Base-by-base conservation (phyloP, 2,888 invertebrate species). In the Dasypolia templi region DNA sequence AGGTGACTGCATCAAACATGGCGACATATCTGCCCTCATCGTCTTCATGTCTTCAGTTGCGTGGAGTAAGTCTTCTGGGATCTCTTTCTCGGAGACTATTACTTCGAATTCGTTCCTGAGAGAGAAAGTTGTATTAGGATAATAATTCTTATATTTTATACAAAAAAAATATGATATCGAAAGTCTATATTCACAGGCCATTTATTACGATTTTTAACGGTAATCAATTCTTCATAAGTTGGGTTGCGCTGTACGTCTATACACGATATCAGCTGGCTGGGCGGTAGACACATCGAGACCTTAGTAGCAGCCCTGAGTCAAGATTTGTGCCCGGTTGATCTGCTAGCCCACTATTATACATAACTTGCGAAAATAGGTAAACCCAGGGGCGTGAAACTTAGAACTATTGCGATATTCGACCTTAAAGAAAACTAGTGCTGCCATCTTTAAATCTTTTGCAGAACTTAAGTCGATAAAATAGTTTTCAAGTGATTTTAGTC, bases 51-150 rank as follows among this genome's bases (percentile, higher is more conserved):
- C 92, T 0, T 87, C 94, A 0, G 89, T 92, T 0, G 94, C 88
- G n/a, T 94, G 91, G 0, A 95, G 77, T 73, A 96, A 75, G 87
- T 96, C 92, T 70, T 96, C 94, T 0, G 96, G 94, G 6, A 96
- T 95, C 89, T 97, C 96, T 66, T 94, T 94, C 35, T 93, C 91
- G 2, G 97, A 97, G 0, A 98, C 96, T 76, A 98, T 93, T 22
- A 98, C 95, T 91, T 98, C 97, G 90, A 97, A 98, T 77, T 96
- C 91, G 79, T 90, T 87, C 51, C 96, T 96, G 89, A 6, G 77
- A 74, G 12, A 26, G 12, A 29, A 51, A 59, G 0, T 14, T n/a
- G 3, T 6, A 19, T 56, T 32, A 46, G 19, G 4, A 62, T 62
- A 53, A n/a, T 35, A 66, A 39, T 12, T 2, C 2, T 4, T 32